Conservation (phyloP, 1,140 invertebrate species). For the Ridgeia piscesae region DNA sequence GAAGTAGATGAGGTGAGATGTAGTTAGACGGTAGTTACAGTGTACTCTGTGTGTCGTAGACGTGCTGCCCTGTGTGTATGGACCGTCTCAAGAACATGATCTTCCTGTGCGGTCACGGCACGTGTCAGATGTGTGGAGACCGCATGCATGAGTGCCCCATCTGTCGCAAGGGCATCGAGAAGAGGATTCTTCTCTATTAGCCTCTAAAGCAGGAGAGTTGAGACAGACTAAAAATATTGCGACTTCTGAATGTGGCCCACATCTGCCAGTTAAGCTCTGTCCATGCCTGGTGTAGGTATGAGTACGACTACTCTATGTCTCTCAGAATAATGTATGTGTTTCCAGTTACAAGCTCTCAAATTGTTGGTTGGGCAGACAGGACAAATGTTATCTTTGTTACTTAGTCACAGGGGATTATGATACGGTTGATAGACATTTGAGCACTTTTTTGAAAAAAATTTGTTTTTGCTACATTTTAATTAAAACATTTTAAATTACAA, state of each 20-base stretch:
- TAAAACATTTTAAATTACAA: too few relatives aligned
- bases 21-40: not conserved
- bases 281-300: not conserved
- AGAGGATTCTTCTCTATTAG: slow-evolving; percentile 86
- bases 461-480: too few relatives aligned
- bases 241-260: not conserved
- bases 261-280: not conserved
- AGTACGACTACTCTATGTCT: not conserved
- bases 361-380: too few relatives aligned
- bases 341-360: too few relatives aligned
- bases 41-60: slow-evolving; percentile 63
- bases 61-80: slow-evolving; percentile 96
- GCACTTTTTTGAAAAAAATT: too few relatives aligned
- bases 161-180: slow-evolving; percentile 92
- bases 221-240: not conserved
- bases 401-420: too few relatives aligned
- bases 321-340: too few relatives aligned
- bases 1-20: not conserved
- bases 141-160: slow-evolving; percentile 95
- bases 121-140: slow-evolving; percentile 97
- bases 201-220: not conserved
- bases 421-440: too few relatives aligned
- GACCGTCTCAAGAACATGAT: slow-evolving; percentile 98
- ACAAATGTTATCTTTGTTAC: too few relatives aligned
- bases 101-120: slow-evolving; percentile 95